These are phyloP conservation scores for Uloborus diversus DNA, from an alignment of 1,140 invertebrate species.

Conservation along the genomic window DNA sequence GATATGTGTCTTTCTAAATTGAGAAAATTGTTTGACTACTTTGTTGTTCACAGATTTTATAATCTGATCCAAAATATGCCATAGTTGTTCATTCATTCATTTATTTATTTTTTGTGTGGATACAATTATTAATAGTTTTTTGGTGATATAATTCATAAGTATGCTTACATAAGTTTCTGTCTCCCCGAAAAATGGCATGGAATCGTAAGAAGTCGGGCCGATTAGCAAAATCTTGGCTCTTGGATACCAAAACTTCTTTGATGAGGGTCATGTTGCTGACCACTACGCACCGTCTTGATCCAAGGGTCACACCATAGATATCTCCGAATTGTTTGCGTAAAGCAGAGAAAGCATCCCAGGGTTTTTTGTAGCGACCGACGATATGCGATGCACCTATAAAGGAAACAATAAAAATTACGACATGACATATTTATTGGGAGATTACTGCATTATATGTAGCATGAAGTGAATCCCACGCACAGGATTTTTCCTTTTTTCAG, in stretches of 20 bases:
- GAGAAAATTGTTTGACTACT: no score
- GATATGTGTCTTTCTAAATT: no score
- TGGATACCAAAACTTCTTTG: slow-evolving; percentile 81
- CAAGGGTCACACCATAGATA: slow-evolving; percentile 78
- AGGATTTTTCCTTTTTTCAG: background rate
- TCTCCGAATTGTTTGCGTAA: slow-evolving; percentile 78
- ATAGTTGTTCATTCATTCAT: no score
- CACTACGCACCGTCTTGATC: slow-evolving; percentile 76
- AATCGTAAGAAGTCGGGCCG: slow-evolving; percentile 81
- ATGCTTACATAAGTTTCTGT: slow-evolving; percentile 80
- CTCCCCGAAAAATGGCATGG: slow-evolving; percentile 72
- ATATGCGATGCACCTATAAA: slow-evolving; percentile 77
- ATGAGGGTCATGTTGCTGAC: slow-evolving; percentile 79
- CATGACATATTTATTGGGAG: background rate
- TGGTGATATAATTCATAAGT: no score
- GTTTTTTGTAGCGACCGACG: slow-evolving; percentile 73
- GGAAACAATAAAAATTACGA: slow-evolving; percentile 64
- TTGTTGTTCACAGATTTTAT: no score
- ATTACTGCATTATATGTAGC: background rate
- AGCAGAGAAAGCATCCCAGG: slow-evolving; percentile 77
- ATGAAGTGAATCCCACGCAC: background rate
- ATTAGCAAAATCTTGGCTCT: slow-evolving; percentile 81
- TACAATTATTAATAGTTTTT: no score
- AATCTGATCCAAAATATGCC: no score
- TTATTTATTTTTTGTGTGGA: no score